Conservation (phyloP, 2,113 vertebrate species). For the Xenopus tropicalis region UCB_Xtro_10.0 CM004446.2:12548001-12548500, state of each 20-base stretch:
- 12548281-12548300: too few species aligned
- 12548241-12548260: neutral
- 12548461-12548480: too few species aligned
- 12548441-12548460: too few species aligned
- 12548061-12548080: slow-evolving; percentile 53
- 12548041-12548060: slow-evolving; percentile 54
- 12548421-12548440: too few species aligned
- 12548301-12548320: too few species aligned
- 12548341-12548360: too few species aligned
- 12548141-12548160: slow-evolving; percentile 53
- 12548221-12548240: neutral
- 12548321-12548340: too few species aligned
- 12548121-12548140: slow-evolving; percentile 44
- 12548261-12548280: too few species aligned
- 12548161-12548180: slow-evolving; percentile 50
- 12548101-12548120: slow-evolving; percentile 49
- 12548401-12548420: too few species aligned
- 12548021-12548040: slow-evolving; percentile 47
- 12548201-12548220: neutral
- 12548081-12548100: slow-evolving; percentile 50
- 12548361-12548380: too few species aligned
- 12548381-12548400: too few species aligned
- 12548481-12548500: too few species aligned
- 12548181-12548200: neutral
- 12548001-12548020: slow-evolving; percentile 14